These are phyloP conservation scores for Penaeus monodon DNA, from an alignment of 2,888 invertebrate genomes.

Conservation along the genomic window DNA sequence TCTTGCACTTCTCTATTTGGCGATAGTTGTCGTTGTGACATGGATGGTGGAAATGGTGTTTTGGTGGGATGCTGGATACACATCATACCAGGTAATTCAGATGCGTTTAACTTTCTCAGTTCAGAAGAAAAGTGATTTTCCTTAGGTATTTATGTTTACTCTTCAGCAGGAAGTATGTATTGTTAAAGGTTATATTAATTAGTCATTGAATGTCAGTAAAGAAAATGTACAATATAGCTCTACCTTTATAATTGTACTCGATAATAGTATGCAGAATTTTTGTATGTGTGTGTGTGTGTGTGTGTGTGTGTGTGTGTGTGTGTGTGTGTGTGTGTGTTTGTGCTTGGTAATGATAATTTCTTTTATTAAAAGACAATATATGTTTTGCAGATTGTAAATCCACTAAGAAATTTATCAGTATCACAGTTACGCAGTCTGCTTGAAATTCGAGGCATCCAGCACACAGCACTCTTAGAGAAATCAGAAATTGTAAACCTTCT, in stretches of 20 bases:
- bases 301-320: too few species aligned
- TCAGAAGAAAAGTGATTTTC: too few species aligned
- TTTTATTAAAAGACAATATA: not conserved
- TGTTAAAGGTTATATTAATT: too few species aligned
- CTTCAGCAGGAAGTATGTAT: too few species aligned
- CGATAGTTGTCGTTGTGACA: constrained; percentile 38
- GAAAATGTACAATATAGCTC: too few species aligned
- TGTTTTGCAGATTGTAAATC: constrained; percentile 44
- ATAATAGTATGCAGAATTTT: too few species aligned
- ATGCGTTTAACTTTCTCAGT: not conserved
- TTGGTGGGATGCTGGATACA: constrained; percentile 53
- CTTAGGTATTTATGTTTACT: too few species aligned
- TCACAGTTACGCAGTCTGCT: constrained; percentile 42
- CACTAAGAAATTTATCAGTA: constrained; percentile 46
- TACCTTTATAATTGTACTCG: too few species aligned
- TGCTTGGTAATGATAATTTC: too few species aligned
- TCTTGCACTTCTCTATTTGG: constrained; percentile 42
- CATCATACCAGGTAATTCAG: constrained; percentile 43
- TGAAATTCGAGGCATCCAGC: constrained; percentile 48
- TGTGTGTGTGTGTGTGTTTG: too few species aligned
- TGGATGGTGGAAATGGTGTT: constrained; percentile 44
- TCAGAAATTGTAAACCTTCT: constrained; percentile 50
- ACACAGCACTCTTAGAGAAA: constrained; percentile 46
- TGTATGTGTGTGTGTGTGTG: too few species aligned
- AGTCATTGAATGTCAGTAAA: too few species aligned